Conservation (phyloP, 2,888 invertebrate species). For the Amphipyra tragopoginis region DNA sequence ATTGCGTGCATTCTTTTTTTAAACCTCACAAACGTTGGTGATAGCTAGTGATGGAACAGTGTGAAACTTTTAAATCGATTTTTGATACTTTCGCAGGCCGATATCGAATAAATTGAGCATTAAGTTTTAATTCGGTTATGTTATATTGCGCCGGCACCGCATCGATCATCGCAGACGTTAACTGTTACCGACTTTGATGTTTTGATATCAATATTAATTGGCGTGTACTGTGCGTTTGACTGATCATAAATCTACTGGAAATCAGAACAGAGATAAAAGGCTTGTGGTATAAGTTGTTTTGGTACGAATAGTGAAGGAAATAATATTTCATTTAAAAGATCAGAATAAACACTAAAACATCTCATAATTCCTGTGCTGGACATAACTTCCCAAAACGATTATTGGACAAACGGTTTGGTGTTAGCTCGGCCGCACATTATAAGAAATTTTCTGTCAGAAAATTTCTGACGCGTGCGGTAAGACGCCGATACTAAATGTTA, state of each 20-base stretch:
- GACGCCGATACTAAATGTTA: too few species aligned
- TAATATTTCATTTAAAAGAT: too few species aligned
- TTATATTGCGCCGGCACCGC: slow-evolving; percentile 66
- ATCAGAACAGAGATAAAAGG: slow-evolving; percentile 28
- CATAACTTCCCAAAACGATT: too few species aligned
- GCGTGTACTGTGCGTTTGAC: slow-evolving; percentile 65
- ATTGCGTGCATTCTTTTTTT: slow-evolving; percentile 28
- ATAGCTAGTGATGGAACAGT: slow-evolving; percentile 11
- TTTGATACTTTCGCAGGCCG: slow-evolving; percentile 17
- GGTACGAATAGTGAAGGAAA: neutral
- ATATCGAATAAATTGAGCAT: slow-evolving; percentile 62
- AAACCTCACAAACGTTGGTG: neutral
- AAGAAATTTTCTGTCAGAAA: too few species aligned
- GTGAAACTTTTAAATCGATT: slow-evolving; percentile 14
- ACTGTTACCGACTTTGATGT: slow-evolving; percentile 75
- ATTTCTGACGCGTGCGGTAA: too few species aligned
- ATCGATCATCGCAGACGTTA: slow-evolving; percentile 76
- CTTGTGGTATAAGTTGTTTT: neutral
- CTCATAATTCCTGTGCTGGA: too few species aligned
- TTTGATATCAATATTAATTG: slow-evolving; percentile 77
- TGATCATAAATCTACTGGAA: slow-evolving; percentile 68
- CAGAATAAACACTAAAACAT: too few species aligned
- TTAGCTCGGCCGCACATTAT: too few species aligned
- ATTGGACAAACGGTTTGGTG: too few species aligned
- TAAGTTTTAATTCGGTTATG: slow-evolving; percentile 62